These are phyloP conservation scores for Meiosimyza decipiens DNA, from an alignment of 2,888 invertebrate genomes.

Conservation along the genomic window DNA sequence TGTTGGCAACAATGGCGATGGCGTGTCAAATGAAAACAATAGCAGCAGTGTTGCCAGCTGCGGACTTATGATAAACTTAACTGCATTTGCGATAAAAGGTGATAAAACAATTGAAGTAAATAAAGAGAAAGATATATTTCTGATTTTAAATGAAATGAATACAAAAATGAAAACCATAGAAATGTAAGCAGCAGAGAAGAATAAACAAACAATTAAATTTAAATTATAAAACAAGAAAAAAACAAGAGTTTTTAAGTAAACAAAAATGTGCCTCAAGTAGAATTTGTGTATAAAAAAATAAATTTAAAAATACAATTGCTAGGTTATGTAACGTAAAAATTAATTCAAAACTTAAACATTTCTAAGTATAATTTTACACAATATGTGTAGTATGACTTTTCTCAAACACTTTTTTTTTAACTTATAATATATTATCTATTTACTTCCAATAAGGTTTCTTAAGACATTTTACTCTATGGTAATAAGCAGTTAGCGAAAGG, in stretches of 20 bases:
- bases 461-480: background rate
- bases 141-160: background rate
- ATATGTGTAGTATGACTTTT: background rate
- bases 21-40: background rate
- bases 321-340: background rate
- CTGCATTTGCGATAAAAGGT: conserved; percentile 33
- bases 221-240: conserved; percentile 10
- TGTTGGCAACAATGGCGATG: conserved; percentile 17
- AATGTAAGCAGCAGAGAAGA: background rate
- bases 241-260: conserved; percentile 29
- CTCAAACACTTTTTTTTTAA: background rate
- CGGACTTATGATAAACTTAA: background rate
- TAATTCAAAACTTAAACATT: background rate
- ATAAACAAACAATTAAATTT: conserved; percentile 17
- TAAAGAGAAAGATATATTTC: background rate
- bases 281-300: conserved; percentile 23
- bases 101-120: conserved; percentile 38
- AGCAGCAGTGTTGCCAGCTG: conserved; percentile 22
- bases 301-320: no score
- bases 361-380: no score
- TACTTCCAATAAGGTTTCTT: conserved; percentile 10
- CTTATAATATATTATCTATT: background rate
- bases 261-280: conserved; percentile 35
- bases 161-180: background rate
- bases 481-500: no score